Base-by-base conservation (phyloP, 1,140 invertebrate species). In the Bombus impatiens region DNA sequence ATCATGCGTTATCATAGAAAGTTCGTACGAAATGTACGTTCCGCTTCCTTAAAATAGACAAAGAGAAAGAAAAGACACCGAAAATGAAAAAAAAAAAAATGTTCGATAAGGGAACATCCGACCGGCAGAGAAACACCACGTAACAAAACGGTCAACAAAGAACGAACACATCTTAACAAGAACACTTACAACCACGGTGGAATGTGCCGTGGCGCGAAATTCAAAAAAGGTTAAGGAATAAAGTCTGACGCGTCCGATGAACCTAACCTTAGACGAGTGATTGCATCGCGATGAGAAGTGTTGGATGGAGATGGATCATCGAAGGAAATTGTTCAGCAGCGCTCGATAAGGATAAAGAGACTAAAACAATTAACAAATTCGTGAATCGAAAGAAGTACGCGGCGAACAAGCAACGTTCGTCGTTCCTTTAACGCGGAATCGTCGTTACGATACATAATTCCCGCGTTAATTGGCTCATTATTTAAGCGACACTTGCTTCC, bases 151-250 rank as follows among this genome's bases (percentile, higher is more conserved):
- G 13, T 15, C 57, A 82, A 84, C 75, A 78, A 78, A 42, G 82
- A 78, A 78, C 75, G 78, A 84, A 78, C 47, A n/a, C 40, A 68
- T 57, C 40, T 78, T 28, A 84, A 78, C 47, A 70, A 53, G 59
- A 78, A 70, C 75, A 57, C 67, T 84, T 25, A 5, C 2, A 42
- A 25, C 81, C n/a, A 35, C n/a, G 32, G 65, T 53, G 32, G 72
- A 42, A 28, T 28, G 65, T 35, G 53, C 68, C 35, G 35, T 70
- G 65, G 65, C 28, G 65, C 18, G n/a, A 42, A 25, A 53, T 42
- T 78, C 13, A 2, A 40, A 37, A 35, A n/a, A 13, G 8, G 37
- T 32, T 22, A n/a, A 8, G 35, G 57, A 35, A 25, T n/a, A 32
- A 37, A 28, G 18, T 42, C 40, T n/a, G 67, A 72, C 67, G 76